Evolutionary conservation across 92 coral and sea anemone genomes (phyloP), one percentile per base, ranked within the genome.

Genomic region (Epizoanthus scotinus): DNA sequence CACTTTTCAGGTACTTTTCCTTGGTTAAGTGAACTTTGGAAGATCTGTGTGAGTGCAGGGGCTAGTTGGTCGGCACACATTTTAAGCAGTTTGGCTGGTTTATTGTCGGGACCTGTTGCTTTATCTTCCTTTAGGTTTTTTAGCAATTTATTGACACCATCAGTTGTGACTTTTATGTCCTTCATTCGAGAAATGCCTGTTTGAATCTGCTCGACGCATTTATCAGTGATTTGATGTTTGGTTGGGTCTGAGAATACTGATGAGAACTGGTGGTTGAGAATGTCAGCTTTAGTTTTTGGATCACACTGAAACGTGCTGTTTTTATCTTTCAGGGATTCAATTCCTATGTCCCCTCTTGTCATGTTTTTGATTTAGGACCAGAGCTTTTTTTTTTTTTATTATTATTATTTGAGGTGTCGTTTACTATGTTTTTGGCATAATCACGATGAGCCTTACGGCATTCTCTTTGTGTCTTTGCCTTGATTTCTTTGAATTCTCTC

Each of bases 11-110:
- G 65, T 60, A 60, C 65, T 60, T 60, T 60, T 60, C 65, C 65
- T 60, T 60, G 65, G 65, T 60, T 60, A 60, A 60, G 65, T 60
- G 65, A 60, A 60, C 65, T 60, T 60, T 60, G 65, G 65, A 60
- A 60, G 65, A 60, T 60, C 9, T 60, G 65, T 60, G 65, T 60
- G 65, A 60, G 25, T 60, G 28, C 31, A 0, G 65, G 31, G 65
- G 65, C 65, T 60, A 60, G 6, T 60, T 60, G 65, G 65, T 60
- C 65, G 29, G 65, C 34, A 60, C 65, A 60, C 65, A 60, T 60
- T 60, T 60, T 60, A 60, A 60, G 65, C 65, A 60, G 65, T 60
- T 60, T 60, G 65, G 65, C 65, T 60, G 65, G 65, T 60, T 6
- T 60, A 60, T 22, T 60, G 65, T 60, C 65, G 65, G 65, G 65